A percentile compares a stretch with the other conserved stretches of the same genome.
Evolutionary conservation across 2,797 vertebrate genomes (phyloP).

Genomic region (Pantherophis alleghaniensis): DNA sequence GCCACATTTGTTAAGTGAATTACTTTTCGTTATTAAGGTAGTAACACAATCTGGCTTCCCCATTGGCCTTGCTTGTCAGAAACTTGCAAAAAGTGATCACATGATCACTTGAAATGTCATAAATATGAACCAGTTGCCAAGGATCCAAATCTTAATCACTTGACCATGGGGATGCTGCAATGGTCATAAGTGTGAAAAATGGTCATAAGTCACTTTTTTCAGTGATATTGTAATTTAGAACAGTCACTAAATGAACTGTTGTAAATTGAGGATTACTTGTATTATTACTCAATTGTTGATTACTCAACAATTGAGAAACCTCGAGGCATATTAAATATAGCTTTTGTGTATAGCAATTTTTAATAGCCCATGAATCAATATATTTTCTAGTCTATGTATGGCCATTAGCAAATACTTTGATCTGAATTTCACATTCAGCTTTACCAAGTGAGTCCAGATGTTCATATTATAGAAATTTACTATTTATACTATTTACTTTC

Average conservation of each 20-base stretch:
- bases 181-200: background rate
- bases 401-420: background rate
- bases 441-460: background rate
- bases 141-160: background rate
- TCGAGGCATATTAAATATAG: background rate
- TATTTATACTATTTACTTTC: background rate
- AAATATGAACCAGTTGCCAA: background rate
- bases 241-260: background rate
- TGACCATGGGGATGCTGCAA: background rate
- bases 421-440: background rate
- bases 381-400: background rate
- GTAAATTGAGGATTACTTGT: background rate
- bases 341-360: background rate
- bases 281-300: background rate
- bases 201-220: background rate
- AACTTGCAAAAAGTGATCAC: background rate
- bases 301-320: background rate
- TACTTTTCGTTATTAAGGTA: background rate
- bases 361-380: background rate
- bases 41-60: background rate
- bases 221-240: background rate
- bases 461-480: background rate
- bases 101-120: background rate
- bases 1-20: background rate
- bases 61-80: background rate